Base-by-base conservation (phyloP, 2,113 vertebrate species). In the Cygnus atratus region DNA sequence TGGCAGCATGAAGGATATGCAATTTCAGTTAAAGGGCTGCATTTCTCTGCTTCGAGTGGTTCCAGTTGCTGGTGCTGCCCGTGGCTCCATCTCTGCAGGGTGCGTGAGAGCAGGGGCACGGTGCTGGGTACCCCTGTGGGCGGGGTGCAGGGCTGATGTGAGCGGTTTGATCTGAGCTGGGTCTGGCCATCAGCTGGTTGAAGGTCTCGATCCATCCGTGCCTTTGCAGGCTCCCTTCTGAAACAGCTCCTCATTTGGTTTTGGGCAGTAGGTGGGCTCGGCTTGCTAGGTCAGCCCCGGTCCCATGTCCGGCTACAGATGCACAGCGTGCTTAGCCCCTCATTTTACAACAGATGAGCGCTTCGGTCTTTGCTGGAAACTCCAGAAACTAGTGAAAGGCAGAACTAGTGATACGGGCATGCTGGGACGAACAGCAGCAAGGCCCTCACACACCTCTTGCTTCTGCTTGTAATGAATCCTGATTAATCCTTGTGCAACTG, bases 1-100 rank as follows among this genome's bases (percentile, higher is more conserved):
- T 81, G 91, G 92, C 2, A 0, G 84, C 91, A 93, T 61, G 93
- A 96, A 94, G 72, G 92, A 93, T 87, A 74, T 61, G 59, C 73
- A 74, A 62, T 93, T 95, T 79, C 83, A 63, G 68, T 90, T 93
- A 57, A 84, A 92, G 82, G 62, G 21, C 33, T 55, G 58, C 29
- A 9, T 43, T 76, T 50, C 84, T 72, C 29, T 15, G 28, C 68
- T 74, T 31, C 19, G n/a, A 75, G 76, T 46, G 24, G 59, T 3
- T 81, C 59, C 31, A 24, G 33, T 20, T 3, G 20, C 86, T 68
- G 12, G 35, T 94, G 75, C 85, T 52, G 75, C 46, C 25, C n/a
- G 59, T 46, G 11, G 29, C 68, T 73, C n/a, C 39, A 35, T 39
- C 39, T 85, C 44, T 52, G 71, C 65, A 25, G 83, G 29, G 52